Base-by-base conservation (phyloP, 37 sponge, comb jelly and placozoan genomes). In the Lycopodina hypogea region DNA sequence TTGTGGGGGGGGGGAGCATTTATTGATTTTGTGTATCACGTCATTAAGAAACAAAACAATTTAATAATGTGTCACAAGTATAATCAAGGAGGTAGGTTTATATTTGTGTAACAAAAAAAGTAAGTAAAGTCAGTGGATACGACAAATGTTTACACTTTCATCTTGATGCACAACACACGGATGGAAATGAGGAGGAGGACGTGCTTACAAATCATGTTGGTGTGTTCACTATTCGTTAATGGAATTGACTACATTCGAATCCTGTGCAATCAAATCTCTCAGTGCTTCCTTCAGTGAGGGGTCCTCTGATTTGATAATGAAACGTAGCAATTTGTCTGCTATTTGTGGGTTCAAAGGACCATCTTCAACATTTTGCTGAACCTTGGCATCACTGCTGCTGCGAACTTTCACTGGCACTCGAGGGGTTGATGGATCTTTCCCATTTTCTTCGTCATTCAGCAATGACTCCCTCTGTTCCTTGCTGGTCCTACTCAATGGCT, bases 221-320 rank as follows among this genome's bases (percentile, higher is more conserved):
- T 60, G 61, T 60, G 61, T 12, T 29, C 29, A 28, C 6, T 60
- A 12, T 60, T 60, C 29, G 29, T 60, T 28, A 12, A 60, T 60
- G 48, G 48, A 45, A 9, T 32, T 65, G 50, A 68, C 21, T 6
- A 56, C 72, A 4, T 64, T 61, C 6, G 83, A 64, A 40, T 81
- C 63, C 18, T 62, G 42, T 1, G 48, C 39, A 48, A 87, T 42
- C 0, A 70, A 3, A 9, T 72, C 57, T 34, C 68, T 68, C 48
- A 87, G 72, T 0, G 83, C 88, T 11, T 61, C 51, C 50, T 63
- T 77, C 55, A 87, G 72, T 26, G 23, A 56, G 3, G 56, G 51
- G 35, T 82, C 83, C 26, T 70, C 41, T 0, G 88, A 81, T 17
- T 77, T 59, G 37, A 87, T 36, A 2, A 87, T 68, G 63, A 63